Percentiles rank a stretch among this genome's conserved stretches.
phyloP scores from a whole-genome alignment of 2,888 invertebrate genomes.

The Pterostichus madidus region DNA sequence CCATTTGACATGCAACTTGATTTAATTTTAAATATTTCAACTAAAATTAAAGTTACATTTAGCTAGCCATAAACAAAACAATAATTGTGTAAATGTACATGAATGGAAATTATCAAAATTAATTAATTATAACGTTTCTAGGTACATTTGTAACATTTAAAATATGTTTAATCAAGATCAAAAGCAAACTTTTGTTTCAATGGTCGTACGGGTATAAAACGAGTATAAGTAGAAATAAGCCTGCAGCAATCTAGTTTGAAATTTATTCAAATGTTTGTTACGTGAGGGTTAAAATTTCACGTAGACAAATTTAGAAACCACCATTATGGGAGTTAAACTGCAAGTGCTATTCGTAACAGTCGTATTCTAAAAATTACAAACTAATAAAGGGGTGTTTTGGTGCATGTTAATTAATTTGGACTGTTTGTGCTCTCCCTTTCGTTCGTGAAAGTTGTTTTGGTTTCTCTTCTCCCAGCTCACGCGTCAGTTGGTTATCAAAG shows the following conservation, averaged over 20 bases:
- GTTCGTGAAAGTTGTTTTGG: neutral
- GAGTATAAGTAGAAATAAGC: slow-evolving; percentile 38
- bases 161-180: neutral
- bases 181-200: neutral
- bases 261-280: slow-evolving; percentile 49
- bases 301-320: slow-evolving; percentile 26
- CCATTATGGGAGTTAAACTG: slow-evolving; percentile 44
- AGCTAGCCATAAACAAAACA: no score
- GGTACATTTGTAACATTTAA: neutral
- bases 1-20: no score
- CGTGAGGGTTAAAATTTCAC: slow-evolving; percentile 49
- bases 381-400: slow-evolving; percentile 28
- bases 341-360: slow-evolving; percentile 19
- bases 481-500: no score
- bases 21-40: no score
- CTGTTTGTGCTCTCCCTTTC: neutral
- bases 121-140: neutral
- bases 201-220: slow-evolving; percentile 11
- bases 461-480: no score
- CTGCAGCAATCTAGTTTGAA: slow-evolving; percentile 42
- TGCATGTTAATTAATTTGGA: slow-evolving; percentile 42
- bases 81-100: no score
- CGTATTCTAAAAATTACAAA: slow-evolving; percentile 40
- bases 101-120: no score
- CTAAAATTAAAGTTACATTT: no score